Evolutionary conservation across 2,888 invertebrate species (phyloP), one percentile per base, ranked within the genome.

Genomic region (Epirrhoe tristata): DNA sequence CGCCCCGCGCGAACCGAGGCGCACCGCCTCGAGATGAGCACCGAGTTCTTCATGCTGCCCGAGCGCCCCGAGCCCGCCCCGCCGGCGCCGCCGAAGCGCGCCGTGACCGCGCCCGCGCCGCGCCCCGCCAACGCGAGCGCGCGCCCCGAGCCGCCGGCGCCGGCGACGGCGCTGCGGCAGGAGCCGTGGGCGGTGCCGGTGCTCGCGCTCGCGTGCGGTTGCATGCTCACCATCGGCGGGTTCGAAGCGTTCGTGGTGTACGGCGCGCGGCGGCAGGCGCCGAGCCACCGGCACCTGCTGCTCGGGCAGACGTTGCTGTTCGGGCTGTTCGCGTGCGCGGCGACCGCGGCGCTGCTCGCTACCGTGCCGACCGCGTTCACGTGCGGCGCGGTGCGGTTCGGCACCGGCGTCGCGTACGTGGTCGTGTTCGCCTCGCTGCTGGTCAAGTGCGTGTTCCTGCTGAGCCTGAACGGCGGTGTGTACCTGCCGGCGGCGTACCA

Each of bases 401-500:
- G 97, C 51, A 96, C 97, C 52, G 98, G 98, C 59, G 95, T 97
- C 14, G 95, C 97, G 7, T 97, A 97, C 77, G 96, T 98, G 60
- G 94, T 98, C 64, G 97, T 98, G 68, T 98, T 98, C 88, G 97
- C 98, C 50, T 97, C 98, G 0, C 94, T 99, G 58, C 95, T 99
- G 77, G 98, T 98, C 73, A 98, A 99, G 91, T 97, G 98, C 88
- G 98, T 98, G 75, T 98, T 98, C 87, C 95, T 98, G 69, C 95
- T 98, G 75, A 98, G 98, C 82, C 95, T 98, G 70, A 98, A 98
- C 89, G 96, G 97, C 61, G 98, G 97, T 70, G 98, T 98, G 58
- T 98, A 98, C 85, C 94, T 98, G 63, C 98, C 98, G 61, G 98
- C 98, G 6, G 97, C 98, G 12, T 98, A 98, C 89, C 98, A 98